Evolutionary conservation across 1,140 invertebrate species (phyloP), one percentile per base, ranked within the genome.

Genomic region (Episyrphus balteatus): DNA sequence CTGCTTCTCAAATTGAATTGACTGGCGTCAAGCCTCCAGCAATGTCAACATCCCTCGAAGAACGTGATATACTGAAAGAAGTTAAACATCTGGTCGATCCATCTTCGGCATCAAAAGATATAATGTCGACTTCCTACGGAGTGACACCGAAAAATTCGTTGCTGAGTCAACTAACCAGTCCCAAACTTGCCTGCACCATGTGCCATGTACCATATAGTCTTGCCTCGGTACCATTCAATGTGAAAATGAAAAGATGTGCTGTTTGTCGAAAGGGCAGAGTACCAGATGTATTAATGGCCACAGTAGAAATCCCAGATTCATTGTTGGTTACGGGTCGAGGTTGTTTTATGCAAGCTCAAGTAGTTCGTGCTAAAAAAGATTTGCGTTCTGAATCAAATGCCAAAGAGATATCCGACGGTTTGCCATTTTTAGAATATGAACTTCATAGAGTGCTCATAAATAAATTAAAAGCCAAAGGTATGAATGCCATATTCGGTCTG

Each of bases 371-470:
- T 1, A 87, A 93, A 57, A 79, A 80, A 49, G 89, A 92, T 55
- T 68, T 82, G 9, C 80, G 83, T 41, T 83, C 86, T 2, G 92
- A 96, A 72, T 75, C 85, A 2, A 90, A 88, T 62, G 93, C 93
- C 3, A 87, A 93, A 62, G 92, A 97, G 71, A 88, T 97, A 47
- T 94, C 91, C 7, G 88, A 91, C 68, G 81, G 84, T 47, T 70
- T 98, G 37, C 94, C 94, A 1, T 97, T 98, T 70, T 66, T 98
- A 38, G 92, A 98, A 68, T 97, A 96, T 69, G 94, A 98, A 66
- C 71, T 98, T 21, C 91, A 98, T 66, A 82, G 88, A 51, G 79
- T 95, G 56, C 70, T 97, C 11, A 75, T 95, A 2, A 92, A 92
- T 58, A 97, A 95, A 68, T 70, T 97, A 1, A 83, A 88, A 66